Conservation (phyloP, 2,888 invertebrate species). For the Philhelius pedissequus region DNA sequence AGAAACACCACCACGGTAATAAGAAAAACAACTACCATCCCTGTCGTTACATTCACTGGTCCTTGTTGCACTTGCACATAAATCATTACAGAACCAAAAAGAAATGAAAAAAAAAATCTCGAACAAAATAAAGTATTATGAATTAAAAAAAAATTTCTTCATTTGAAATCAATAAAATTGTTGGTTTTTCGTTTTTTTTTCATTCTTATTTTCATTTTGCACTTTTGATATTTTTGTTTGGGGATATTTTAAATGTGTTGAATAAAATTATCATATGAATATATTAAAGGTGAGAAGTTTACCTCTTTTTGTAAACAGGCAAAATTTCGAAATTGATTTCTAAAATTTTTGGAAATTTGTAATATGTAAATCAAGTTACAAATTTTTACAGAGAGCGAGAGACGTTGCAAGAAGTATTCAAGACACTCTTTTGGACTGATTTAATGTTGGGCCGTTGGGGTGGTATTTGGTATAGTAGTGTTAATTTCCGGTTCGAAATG, state of each 20-base stretch:
- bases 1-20: constrained; percentile 22
- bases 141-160: constrained; percentile 44
- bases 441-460: neutral
- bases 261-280: neutral
- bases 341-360: constrained; percentile 14
- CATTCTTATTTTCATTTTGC: constrained; percentile 22
- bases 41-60: constrained; percentile 57
- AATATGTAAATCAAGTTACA: constrained; percentile 53
- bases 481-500: constrained; percentile 60
- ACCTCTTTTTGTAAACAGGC: constrained; percentile 52
- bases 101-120: constrained; percentile 16
- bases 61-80: constrained; percentile 41
- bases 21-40: constrained; percentile 26
- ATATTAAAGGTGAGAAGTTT: constrained; percentile 21
- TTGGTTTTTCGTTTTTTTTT: constrained; percentile 21
- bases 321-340: constrained; percentile 31
- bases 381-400: constrained; percentile 53
- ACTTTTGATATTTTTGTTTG: constrained; percentile 2
- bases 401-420: constrained; percentile 65
- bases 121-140: constrained; percentile 42
- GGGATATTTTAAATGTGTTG: neutral
- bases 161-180: constrained; percentile 62
- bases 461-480: constrained; percentile 32
- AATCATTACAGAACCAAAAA: constrained; percentile 36
- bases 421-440: constrained; percentile 68